Percentiles rank a stretch among this genome's conserved stretches.
phyloP scores from a whole-genome alignment of 2,888 invertebrate genomes.

The Melinopterus prodromus region DNA sequence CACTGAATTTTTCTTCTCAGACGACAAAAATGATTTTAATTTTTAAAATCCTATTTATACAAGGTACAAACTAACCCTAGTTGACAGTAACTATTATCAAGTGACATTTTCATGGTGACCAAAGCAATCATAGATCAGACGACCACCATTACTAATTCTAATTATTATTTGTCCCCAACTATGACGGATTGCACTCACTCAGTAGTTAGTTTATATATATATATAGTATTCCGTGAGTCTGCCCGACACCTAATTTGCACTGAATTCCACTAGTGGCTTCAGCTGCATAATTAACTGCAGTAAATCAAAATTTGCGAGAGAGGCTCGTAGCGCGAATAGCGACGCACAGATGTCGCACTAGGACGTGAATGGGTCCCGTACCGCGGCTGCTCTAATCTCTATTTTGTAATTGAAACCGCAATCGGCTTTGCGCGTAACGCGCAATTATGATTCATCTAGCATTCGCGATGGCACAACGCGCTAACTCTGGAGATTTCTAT shows the following conservation, averaged over 20 bases:
- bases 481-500: neutral
- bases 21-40: no score
- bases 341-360: neutral
- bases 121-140: neutral
- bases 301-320: conserved; percentile 4
- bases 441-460: conserved; percentile 4
- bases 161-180: neutral
- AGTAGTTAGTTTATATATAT: neutral
- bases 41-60: no score
- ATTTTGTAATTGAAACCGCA: conserved; percentile 4
- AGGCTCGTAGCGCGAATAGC: neutral
- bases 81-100: no score
- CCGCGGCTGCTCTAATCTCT: neutral
- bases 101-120: no score
- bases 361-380: neutral
- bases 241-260: neutral
- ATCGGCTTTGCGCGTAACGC: neutral
- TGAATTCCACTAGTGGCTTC: neutral
- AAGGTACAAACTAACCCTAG: no score
- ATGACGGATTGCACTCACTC: neutral
- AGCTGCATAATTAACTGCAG: neutral
- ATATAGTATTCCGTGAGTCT: neutral
- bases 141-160: neutral
- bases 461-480: neutral
- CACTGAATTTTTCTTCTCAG: no score